Conservation (phyloP, 2,113 vertebrate species). For the Casuarius casuarius region DNA sequence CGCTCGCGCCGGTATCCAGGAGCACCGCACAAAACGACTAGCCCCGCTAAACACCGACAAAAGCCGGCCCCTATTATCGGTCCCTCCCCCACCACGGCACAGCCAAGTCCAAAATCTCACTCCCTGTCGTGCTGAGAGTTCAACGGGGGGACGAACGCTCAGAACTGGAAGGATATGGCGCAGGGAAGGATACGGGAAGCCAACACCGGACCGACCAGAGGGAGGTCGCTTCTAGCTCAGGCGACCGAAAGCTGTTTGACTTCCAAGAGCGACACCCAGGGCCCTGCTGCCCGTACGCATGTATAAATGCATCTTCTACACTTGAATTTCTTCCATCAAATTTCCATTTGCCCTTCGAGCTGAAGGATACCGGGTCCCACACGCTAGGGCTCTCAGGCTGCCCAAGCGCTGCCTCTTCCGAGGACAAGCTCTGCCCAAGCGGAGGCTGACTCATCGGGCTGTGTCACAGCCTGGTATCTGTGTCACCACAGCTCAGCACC, state of each 20-base stretch:
- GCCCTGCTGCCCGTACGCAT: fast-evolving
- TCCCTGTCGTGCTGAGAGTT: not conserved
- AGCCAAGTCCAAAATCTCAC: not conserved
- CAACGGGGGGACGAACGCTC: fast-evolving
- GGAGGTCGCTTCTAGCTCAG: not conserved
- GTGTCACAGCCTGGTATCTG: not conserved
- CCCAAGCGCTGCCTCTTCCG: not conserved
- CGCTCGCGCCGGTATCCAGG: not conserved
- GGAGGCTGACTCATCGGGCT: not conserved
- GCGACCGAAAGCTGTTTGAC: not conserved
- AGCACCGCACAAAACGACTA: not conserved
- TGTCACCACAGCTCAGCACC: not conserved
- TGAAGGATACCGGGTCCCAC: fast-evolving
- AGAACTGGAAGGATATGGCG: fast-evolving
- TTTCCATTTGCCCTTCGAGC: not conserved
- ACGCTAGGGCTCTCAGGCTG: not conserved
- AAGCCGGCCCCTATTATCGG: too few relatives aligned
- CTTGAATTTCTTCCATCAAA: not conserved
- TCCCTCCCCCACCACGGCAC: not conserved
- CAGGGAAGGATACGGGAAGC: not conserved
- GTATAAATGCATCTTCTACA: not conserved
- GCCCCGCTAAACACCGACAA: not conserved
- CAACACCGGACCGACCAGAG: not conserved
- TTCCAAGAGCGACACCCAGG: not conserved
- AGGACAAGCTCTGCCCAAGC: too few relatives aligned